These are phyloP conservation scores for Enhydra lutris DNA, from an alignment of 2,113 vertebrate genomes.

Conservation along the genomic window DNA sequence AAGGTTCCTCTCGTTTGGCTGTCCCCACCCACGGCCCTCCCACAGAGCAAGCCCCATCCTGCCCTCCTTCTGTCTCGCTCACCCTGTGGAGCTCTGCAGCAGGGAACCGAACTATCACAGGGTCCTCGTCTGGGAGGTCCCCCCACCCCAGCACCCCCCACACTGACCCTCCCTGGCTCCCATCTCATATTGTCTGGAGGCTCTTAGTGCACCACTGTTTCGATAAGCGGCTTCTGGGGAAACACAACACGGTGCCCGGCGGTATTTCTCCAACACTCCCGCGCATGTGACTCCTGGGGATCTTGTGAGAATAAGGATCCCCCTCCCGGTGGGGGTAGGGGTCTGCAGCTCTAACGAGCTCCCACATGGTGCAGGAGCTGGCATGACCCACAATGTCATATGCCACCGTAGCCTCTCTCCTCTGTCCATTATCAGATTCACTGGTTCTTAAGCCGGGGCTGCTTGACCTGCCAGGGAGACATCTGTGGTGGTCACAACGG, in stretches of 20 bases:
- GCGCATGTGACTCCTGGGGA: fast-evolving
- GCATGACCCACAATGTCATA: fast-evolving
- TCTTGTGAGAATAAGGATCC: too few species aligned
- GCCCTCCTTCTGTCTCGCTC: neutral
- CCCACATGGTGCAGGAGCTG: fast-evolving
- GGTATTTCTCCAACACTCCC: fast-evolving
- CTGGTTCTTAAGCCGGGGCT: neutral
- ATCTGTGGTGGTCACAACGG: neutral
- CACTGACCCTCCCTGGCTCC: neutral
- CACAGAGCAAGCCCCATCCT: neutral
- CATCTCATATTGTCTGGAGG: neutral
- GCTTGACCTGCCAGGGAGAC: neutral
- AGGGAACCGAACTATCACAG: fast-evolving
- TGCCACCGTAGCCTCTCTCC: neutral
- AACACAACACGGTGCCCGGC: fast-evolving
- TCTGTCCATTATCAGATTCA: neutral
- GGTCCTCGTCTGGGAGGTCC: neutral
- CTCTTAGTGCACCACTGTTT: neutral
- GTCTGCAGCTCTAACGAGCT: neutral
- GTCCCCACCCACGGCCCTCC: neutral
- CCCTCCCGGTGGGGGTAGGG: too few species aligned
- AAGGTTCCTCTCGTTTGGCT: neutral
- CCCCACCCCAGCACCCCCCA: neutral
- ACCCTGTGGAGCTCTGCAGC: neutral
- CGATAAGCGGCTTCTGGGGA: neutral